A percentile compares a stretch with the other conserved stretches of the same genome.
Conservation (phyloP, 2,888 invertebrate species). For the Leucozona laternaria region DNA sequence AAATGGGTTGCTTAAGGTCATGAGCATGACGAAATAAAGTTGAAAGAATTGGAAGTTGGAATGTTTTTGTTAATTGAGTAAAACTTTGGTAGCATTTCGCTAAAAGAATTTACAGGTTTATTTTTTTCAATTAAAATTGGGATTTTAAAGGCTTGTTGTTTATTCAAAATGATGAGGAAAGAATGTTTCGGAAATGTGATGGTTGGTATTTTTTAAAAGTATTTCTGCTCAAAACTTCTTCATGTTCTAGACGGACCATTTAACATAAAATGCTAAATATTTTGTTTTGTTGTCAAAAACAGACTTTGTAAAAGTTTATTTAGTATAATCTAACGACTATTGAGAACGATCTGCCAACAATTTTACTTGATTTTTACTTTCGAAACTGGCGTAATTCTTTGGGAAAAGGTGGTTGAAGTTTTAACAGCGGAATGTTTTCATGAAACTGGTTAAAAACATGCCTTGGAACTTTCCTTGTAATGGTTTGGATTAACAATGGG, state of each 20-base stretch:
- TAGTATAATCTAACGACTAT: not conserved
- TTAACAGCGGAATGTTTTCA: not conserved
- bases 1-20: slow-evolving; percentile 23
- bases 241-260: not conserved
- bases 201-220: not conserved
- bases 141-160: slow-evolving; percentile 11
- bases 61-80: slow-evolving; percentile 51
- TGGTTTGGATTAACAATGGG: not conserved
- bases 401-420: not conserved
- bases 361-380: not conserved
- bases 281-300: not conserved
- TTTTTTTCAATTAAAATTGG: slow-evolving; percentile 13
- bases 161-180: slow-evolving; percentile 9
- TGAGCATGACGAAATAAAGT: slow-evolving; percentile 35
- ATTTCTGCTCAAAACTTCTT: not conserved
- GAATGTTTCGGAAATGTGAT: slow-evolving; percentile 6
- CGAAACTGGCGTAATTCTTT: not conserved
- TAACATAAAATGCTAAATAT: not conserved
- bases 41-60: slow-evolving; percentile 13
- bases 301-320: not conserved
- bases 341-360: not conserved
- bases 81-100: not conserved
- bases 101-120: not conserved
- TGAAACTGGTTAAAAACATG: not conserved
- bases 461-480: not conserved